Conservation (phyloP, 1,140 invertebrate genomes). For the Teleopsis dalmanni region DNA sequence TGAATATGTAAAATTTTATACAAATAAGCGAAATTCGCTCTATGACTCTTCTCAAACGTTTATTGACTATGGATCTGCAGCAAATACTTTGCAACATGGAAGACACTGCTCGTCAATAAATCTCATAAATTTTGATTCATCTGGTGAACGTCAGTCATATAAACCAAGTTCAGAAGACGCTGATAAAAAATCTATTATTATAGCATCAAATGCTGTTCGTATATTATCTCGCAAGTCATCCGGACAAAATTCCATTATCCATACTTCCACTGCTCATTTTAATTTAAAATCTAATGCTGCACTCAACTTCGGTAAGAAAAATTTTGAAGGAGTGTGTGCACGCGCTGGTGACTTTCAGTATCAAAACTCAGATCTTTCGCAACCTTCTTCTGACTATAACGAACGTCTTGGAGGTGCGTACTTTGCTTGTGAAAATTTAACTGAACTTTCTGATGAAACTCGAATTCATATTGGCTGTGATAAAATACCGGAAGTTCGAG, state of each 20-base stretch:
- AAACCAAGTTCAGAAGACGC: constrained; percentile 14
- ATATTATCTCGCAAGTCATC: constrained; percentile 31
- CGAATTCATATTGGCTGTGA: constrained; percentile 12
- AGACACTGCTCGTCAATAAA: constrained; percentile 34
- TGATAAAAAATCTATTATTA: constrained; percentile 32
- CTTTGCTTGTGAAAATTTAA: constrained; percentile 58
- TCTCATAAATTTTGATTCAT: constrained; percentile 32
- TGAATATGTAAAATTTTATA: constrained; percentile 57
- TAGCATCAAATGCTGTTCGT: constrained; percentile 33
- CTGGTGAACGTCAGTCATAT: no score
- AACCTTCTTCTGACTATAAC: constrained; percentile 51
- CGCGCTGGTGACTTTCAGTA: not conserved
- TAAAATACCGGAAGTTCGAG: constrained; percentile 16
- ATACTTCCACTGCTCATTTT: constrained; percentile 47
- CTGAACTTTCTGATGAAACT: constrained; percentile 51
- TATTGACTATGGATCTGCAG: constrained; percentile 38
- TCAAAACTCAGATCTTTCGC: constrained; percentile 48
- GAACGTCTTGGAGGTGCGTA: constrained; percentile 46
- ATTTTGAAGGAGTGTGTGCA: constrained; percentile 12
- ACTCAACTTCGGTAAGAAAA: constrained; percentile 25
- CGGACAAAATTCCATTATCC: constrained; percentile 32
- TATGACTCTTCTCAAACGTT: constrained; percentile 44
- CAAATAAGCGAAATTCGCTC: constrained; percentile 40
- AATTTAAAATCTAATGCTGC: constrained; percentile 29
- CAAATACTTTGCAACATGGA: not conserved